phyloP scores from a whole-genome alignment of 2,113 vertebrate species.

The Cebidichthys violaceus region DNA sequence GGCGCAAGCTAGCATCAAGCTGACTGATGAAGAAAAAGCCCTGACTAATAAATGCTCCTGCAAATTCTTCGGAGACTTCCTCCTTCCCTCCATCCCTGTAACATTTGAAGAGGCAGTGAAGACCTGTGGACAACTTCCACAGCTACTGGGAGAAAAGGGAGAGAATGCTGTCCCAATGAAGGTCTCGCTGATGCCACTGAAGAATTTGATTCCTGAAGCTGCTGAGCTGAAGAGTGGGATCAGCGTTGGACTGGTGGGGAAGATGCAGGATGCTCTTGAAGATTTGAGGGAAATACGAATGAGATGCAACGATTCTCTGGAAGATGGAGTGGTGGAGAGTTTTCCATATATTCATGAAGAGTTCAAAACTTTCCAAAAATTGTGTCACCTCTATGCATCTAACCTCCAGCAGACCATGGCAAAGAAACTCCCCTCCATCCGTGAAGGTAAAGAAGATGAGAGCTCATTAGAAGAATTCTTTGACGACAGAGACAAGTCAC shows the following conservation, averaged over 20 bases:
- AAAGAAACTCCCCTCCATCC: too few species aligned
- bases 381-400: too few species aligned
- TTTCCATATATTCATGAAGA: too few species aligned
- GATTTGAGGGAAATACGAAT: too few species aligned
- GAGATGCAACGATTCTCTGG: too few species aligned
- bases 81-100: conserved; percentile 18
- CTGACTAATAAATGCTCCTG: conserved; percentile 28
- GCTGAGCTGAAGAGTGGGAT: not conserved
- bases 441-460: too few species aligned
- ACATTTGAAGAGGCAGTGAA: conserved; percentile 22
- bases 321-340: too few species aligned
- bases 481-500: too few species aligned
- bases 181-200: conserved; percentile 32
- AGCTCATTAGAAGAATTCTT: too few species aligned
- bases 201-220: not conserved
- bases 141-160: not conserved
- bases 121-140: conserved; percentile 11
- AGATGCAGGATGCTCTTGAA: not conserved
- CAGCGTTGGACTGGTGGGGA: not conserved
- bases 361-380: too few species aligned
- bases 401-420: too few species aligned
- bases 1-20: accelerated
- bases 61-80: conserved; percentile 32
- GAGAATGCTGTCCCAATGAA: conserved; percentile 21
- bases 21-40: conserved; percentile 1